Evolutionary conservation across 2,888 invertebrate species (phyloP), one percentile per base, ranked within the genome.

Genomic region (Chaetoderma sp.): DNA sequence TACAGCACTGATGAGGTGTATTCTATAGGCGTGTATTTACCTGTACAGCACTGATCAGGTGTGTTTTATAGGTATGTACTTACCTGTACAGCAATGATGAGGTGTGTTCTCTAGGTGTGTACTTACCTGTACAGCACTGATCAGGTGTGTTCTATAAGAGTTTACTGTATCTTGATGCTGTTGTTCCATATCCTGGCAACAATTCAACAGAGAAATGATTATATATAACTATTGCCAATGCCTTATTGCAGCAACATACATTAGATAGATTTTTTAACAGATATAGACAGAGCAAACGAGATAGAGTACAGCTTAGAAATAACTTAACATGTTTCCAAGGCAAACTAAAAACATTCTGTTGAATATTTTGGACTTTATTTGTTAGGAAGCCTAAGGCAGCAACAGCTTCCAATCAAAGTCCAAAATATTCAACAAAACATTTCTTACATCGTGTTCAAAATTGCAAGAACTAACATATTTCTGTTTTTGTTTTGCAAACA

Each of bases 1-100:
- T 4, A 59, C 59, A 21, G 67, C 67, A 32, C 32, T 27, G 3
- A 67, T 39, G 8, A 67, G 33, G 33, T 67, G 63, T 13, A 52
- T 63, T 28, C 67, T 33, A 39, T 67, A 67, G 33, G 59, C 54
- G 18, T 58, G 33, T 30, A 67, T n/a, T 52, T 28, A 83, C 83
- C 81, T 83, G 82, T 58, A 81, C 79, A 55, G 83, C 82, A 76
- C 79, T 78, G 8, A 83, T 71, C 8, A 83, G 71, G 67, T 83
- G 82, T 18, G 80, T 80, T 68, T 82, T 75, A 67, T 83, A 83
- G 18, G 78, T 79, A 47, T 68, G 76, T 18, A 83, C 78, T 21
- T n/a, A n/a, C n/a, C n/a, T n/a, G n/a, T n/a, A n/a, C n/a, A n/a
- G n/a, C n/a, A n/a, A n/a, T 21, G 78, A 77, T 45, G 81, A 80